Conservation (phyloP, 2,797 vertebrate species). For the Cyclura pinguis region DNA sequence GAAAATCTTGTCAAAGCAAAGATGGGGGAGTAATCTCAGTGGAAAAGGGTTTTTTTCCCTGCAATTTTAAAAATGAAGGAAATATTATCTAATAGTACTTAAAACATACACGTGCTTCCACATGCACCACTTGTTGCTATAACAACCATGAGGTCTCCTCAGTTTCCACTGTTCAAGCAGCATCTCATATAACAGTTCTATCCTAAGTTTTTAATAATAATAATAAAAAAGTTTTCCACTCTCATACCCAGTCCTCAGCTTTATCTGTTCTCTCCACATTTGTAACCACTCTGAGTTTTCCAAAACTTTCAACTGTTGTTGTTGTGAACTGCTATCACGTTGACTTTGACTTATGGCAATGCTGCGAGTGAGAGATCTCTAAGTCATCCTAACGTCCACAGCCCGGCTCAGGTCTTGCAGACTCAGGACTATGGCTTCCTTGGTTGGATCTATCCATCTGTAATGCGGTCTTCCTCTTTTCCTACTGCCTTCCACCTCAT, state of each 20-base stretch:
- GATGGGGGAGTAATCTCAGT: conserved; percentile 33
- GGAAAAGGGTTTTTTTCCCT: conserved; percentile 10
- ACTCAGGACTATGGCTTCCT: too few species aligned
- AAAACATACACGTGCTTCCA: conserved; percentile 13
- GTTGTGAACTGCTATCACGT: too few species aligned
- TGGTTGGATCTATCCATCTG: too few species aligned
- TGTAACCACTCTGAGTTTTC: background rate
- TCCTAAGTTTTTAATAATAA: conserved; percentile 13
- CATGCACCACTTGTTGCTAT: conserved; percentile 67
- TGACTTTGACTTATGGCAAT: too few species aligned
- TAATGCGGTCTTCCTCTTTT: too few species aligned
- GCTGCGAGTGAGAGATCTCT: too few species aligned
- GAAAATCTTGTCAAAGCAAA: conserved; percentile 45
- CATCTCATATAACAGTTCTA: conserved; percentile 2
- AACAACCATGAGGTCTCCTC: conserved; percentile 55
- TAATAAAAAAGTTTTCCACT: background rate
- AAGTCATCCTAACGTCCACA: too few species aligned
- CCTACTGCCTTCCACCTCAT: too few species aligned
- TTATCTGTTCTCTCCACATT: background rate
- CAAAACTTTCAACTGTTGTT: background rate
- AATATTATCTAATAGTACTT: conserved; percentile 46
- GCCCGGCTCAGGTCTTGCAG: too few species aligned
- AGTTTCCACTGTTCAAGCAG: background rate
- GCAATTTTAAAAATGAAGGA: conserved; percentile 31
- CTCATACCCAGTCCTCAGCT: background rate